phyloP scores from a whole-genome alignment of 2,888 invertebrate species.

The Pandemis heparana region DNA sequence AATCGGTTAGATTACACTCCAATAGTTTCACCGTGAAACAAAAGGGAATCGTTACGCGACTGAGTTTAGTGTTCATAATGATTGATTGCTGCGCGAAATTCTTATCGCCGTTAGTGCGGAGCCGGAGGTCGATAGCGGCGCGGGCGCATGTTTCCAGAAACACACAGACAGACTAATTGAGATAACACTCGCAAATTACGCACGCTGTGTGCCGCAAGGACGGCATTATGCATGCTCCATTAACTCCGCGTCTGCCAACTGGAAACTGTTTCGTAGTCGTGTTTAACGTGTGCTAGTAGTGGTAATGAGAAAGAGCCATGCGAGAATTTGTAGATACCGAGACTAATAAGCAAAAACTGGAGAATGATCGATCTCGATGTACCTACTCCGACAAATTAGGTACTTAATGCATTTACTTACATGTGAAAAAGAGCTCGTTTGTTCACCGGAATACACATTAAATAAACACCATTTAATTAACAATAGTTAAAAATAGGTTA shows the following conservation, averaged over 20 bases:
- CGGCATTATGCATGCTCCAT: slow-evolving; percentile 11
- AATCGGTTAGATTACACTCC: background rate
- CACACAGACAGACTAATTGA: background rate
- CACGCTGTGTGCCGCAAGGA: background rate
- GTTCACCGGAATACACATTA: too few relatives aligned
- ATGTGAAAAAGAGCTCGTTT: too few relatives aligned
- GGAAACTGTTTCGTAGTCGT: background rate
- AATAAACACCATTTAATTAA: too few relatives aligned
- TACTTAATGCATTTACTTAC: too few relatives aligned
- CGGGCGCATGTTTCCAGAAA: slow-evolving; percentile 5
- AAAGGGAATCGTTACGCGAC: background rate
- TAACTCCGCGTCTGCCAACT: background rate
- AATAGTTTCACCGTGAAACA: background rate
- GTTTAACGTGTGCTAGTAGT: background rate
- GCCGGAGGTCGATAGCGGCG: slow-evolving; percentile 13
- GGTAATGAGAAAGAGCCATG: background rate
- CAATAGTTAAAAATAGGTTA: too few relatives aligned
- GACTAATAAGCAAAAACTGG: background rate
- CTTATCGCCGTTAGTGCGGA: slow-evolving; percentile 19
- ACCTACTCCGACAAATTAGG: too few relatives aligned
- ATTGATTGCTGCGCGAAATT: slow-evolving; percentile 15
- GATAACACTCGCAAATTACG: slow-evolving; percentile 15
- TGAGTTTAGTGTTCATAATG: background rate
- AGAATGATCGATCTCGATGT: too few relatives aligned
- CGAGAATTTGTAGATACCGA: background rate